Percentiles rank a stretch among this genome's conserved stretches.
Conservation (phyloP, 2,797 vertebrate genomes). For the Lycodopsis pacificus region DNA sequence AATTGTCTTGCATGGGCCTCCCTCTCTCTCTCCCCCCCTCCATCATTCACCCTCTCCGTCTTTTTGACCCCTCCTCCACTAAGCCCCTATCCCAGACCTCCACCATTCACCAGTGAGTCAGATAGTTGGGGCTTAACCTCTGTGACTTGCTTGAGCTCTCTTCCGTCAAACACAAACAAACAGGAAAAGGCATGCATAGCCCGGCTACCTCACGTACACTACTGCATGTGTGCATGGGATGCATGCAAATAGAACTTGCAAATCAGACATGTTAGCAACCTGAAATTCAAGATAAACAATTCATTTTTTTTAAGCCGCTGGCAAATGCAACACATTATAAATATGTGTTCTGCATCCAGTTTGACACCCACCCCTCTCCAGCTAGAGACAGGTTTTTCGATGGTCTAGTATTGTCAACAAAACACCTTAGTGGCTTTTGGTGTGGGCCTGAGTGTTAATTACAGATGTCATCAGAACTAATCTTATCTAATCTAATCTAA, state of each 20-base stretch:
- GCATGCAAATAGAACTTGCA: slow-evolving; percentile 4
- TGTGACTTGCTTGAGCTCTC: slow-evolving; percentile 56
- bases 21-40: slow-evolving; percentile 43
- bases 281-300: not conserved
- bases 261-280: not conserved
- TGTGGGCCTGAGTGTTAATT: slow-evolving; percentile 40
- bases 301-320: not conserved
- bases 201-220: slow-evolving; percentile 16
- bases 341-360: slow-evolving; percentile 5
- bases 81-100: slow-evolving; percentile 68
- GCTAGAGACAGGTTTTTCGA: slow-evolving; percentile 18
- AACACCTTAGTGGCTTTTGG: slow-evolving; percentile 48
- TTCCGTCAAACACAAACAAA: slow-evolving; percentile 72
- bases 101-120: slow-evolving; percentile 66
- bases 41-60: slow-evolving; percentile 70
- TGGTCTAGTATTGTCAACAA: slow-evolving; percentile 30
- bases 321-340: not conserved
- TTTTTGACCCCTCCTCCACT: slow-evolving; percentile 72
- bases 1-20: slow-evolving; percentile 77
- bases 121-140: slow-evolving; percentile 76
- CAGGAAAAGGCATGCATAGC: slow-evolving; percentile 53
- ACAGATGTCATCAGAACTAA: slow-evolving; percentile 56
- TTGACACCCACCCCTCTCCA: not conserved
- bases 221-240: not conserved
- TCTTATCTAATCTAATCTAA: slow-evolving; percentile 57